These are phyloP conservation scores for Mantis religiosa DNA, from an alignment of 2,888 invertebrate genomes.

Conservation along the genomic window DNA sequence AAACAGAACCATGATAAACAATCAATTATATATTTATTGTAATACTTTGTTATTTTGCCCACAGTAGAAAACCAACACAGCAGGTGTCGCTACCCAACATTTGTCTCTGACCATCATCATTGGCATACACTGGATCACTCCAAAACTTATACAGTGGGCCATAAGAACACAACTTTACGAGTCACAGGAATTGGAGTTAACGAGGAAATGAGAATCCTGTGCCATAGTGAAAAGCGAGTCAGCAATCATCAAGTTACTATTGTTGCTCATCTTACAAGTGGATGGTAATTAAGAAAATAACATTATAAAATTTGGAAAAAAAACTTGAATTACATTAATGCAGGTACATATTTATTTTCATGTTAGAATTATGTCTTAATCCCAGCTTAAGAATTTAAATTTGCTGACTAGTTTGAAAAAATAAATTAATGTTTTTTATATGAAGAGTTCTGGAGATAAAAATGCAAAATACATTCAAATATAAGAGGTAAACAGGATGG, in stretches of 20 bases:
- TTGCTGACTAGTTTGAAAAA: too few species aligned
- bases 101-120: slow-evolving; percentile 74
- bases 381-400: too few species aligned
- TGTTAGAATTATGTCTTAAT: too few species aligned
- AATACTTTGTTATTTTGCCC: slow-evolving; percentile 31
- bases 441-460: too few species aligned
- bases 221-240: slow-evolving; percentile 48
- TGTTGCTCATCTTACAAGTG: slow-evolving; percentile 70
- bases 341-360: too few species aligned
- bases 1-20: background rate
- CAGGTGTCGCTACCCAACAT: slow-evolving; percentile 71
- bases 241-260: slow-evolving; percentile 43
- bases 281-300: slow-evolving; percentile 57
- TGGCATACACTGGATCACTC: slow-evolving; percentile 75
- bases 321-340: too few species aligned
- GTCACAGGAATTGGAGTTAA: slow-evolving; percentile 45
- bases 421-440: too few species aligned
- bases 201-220: slow-evolving; percentile 56
- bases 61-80: slow-evolving; percentile 70
- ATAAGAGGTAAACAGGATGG: too few species aligned
- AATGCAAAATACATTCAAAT: too few species aligned
- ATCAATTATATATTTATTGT: background rate
- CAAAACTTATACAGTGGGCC: slow-evolving; percentile 68
- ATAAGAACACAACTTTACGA: slow-evolving; percentile 66
- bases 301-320: background rate